phyloP scores from a whole-genome alignment of 1,140 invertebrate species.

The Oryzaephilus surinamensis region DNA sequence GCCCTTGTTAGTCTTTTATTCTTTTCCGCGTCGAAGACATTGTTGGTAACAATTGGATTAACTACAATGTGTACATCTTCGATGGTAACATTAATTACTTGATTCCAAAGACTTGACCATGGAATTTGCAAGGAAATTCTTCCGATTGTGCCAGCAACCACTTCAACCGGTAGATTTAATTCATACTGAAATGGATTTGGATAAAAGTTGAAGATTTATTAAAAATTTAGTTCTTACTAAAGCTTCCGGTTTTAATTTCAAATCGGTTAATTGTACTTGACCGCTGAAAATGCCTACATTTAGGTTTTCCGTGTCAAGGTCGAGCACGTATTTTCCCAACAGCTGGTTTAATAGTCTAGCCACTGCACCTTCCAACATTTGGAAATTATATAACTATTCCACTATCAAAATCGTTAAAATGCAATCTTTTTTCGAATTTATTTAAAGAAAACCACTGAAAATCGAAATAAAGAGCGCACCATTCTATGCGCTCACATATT shows the following conservation, averaged over 20 bases:
- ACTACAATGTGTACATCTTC: conserved; percentile 69
- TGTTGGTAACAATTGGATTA: conserved; percentile 56
- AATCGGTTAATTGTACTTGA: conserved; percentile 62
- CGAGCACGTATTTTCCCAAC: conserved; percentile 70
- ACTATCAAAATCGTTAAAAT: no score
- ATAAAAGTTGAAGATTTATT: background rate
- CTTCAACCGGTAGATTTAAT: conserved; percentile 68
- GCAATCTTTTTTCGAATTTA: no score
- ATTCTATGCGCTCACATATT: no score
- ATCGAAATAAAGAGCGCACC: no score
- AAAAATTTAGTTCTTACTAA: conserved; percentile 48
- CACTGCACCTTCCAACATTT: conserved; percentile 73
- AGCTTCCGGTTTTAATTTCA: conserved; percentile 69
- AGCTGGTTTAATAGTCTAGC: conserved; percentile 67
- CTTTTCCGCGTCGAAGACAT: conserved; percentile 60
- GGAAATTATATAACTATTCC: no score
- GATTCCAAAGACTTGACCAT: conserved; percentile 61
- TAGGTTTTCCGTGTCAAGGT: conserved; percentile 70
- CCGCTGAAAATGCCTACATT: conserved; percentile 75
- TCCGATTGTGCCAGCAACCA: conserved; percentile 67
- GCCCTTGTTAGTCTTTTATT: conserved; percentile 62
- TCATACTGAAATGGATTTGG: conserved; percentile 52
- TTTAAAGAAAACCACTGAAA: no score
- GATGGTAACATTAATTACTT: conserved; percentile 55
- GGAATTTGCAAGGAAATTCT: conserved; percentile 67